Evolutionary conservation across 2,888 invertebrate species (phyloP), one percentile per base, ranked within the genome.

Genomic region (Hofmannophila pseudospretella): DNA sequence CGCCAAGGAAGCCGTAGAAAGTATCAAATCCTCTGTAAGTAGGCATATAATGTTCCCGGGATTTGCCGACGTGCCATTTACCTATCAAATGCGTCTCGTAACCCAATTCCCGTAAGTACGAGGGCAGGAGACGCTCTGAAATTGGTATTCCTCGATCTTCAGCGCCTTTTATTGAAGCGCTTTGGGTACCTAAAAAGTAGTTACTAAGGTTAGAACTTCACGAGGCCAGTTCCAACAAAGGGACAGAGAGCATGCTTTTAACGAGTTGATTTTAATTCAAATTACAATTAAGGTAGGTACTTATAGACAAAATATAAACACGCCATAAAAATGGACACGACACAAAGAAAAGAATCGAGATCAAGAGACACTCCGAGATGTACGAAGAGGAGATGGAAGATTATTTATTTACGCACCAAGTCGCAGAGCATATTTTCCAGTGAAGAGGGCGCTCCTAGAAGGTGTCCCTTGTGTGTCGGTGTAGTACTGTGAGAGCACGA

Each of bases 21-120:
- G 90, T 88, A 58, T 94, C 91, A 70, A 95, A 95, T 32, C 94
- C 95, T 49, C 94, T 88, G 56, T 86, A 88, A 26, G 89, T 89
- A 1, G 94, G 94, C 0, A 92, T 90, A 72, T 91, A 94, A 51
- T 89, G 89, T 48, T 88, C 86, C 38, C 89, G 85, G 54, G 90
- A 91, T 75, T 91, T 93, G n/a, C 96, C 96, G 55, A 96, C 85
- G 73, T 92, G 91, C 96, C 96, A 96, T 88, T 96, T 96, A 26
- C 96, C 96, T 8, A 96, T 88, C 26, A 94, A 87, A 68, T 94
- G 91, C 2, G 95, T 94, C 7, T 75, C 73, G 74, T 96, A 96
- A 8, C 94, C 95, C 36, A 94, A 81, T 44, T 92, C 89, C 54
- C 86, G 84, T 39, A 91, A 78, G 58, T 90, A 86, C 53, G 94